Percentiles rank a stretch among this genome's conserved stretches.
Conservation (phyloP, 2,797 vertebrate genomes). For the Limnodromus scolopaceus region DNA sequence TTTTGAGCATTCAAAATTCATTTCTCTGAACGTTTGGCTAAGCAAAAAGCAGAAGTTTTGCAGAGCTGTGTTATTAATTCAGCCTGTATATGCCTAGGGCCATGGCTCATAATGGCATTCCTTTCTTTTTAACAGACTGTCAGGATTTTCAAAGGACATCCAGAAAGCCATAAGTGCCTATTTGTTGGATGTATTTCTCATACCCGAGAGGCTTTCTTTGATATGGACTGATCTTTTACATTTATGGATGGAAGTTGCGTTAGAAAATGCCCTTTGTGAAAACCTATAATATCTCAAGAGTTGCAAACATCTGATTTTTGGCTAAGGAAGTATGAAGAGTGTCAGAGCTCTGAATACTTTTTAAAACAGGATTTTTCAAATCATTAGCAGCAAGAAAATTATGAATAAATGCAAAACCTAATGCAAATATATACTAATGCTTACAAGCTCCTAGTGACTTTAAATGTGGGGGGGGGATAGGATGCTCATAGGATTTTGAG, state of each 20-base stretch:
- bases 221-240: conserved; percentile 68
- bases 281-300: conserved; percentile 40
- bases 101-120: conserved; percentile 71
- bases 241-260: conserved; percentile 38
- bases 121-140: conserved; percentile 72
- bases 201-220: conserved; percentile 68
- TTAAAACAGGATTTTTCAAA: conserved; percentile 26
- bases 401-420: conserved; percentile 42
- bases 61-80: conserved; percentile 70
- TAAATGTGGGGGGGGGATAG: not conserved
- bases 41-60: conserved; percentile 61
- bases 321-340: not conserved
- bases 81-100: conserved; percentile 63
- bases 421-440: not conserved
- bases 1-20: conserved; percentile 44
- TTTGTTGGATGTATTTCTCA: conserved; percentile 64
- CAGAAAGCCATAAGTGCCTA: conserved; percentile 64
- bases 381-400: conserved; percentile 18
- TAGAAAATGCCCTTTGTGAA: conserved; percentile 37
- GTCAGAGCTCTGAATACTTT: not conserved
- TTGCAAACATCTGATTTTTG: conserved; percentile 54
- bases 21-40: conserved; percentile 51
- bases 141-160: conserved; percentile 74
- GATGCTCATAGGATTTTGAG: not conserved
- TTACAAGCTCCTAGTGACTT: conserved; percentile 1